These are phyloP conservation scores for Aphidoletes aphidimyza DNA, from an alignment of 2,888 invertebrate species.

Conservation along the genomic window DNA sequence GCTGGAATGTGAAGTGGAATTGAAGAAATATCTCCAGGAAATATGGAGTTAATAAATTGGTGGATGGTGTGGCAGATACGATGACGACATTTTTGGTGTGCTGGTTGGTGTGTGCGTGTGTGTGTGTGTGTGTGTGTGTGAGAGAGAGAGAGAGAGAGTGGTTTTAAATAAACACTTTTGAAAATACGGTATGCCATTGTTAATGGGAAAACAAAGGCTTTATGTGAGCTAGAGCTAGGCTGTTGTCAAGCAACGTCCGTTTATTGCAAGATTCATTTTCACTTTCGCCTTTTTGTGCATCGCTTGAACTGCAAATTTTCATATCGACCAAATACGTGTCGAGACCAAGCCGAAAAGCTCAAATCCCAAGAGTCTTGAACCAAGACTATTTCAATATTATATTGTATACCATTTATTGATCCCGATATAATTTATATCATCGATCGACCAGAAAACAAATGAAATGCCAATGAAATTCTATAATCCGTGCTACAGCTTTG, in stretches of 20 bases:
- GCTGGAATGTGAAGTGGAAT: not conserved
- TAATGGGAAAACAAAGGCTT: too few species aligned
- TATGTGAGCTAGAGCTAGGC: not conserved
- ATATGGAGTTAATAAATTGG: not conserved
- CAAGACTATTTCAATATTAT: too few species aligned
- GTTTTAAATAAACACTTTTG: not conserved
- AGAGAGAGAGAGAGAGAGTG: too few species aligned
- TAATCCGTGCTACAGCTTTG: too few species aligned
- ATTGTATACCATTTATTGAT: too few species aligned
- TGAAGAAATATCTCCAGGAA: constrained; percentile 24
- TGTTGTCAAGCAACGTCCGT: not conserved
- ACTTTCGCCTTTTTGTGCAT: not conserved
- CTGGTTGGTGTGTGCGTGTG: too few species aligned
- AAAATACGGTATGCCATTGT: not conserved
- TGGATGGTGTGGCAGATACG: not conserved
- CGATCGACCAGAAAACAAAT: too few species aligned
- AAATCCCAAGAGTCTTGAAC: not conserved
- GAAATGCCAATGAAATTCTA: too few species aligned
- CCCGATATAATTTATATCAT: too few species aligned
- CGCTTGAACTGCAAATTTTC: too few species aligned
- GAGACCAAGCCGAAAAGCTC: not conserved
- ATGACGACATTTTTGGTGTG: too few species aligned
- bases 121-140: too few species aligned
- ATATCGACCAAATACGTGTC: not conserved
- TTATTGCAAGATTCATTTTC: not conserved